phyloP scores from a whole-genome alignment of 2,797 vertebrate genomes.

The Pangasius sanitwongsei region DNA sequence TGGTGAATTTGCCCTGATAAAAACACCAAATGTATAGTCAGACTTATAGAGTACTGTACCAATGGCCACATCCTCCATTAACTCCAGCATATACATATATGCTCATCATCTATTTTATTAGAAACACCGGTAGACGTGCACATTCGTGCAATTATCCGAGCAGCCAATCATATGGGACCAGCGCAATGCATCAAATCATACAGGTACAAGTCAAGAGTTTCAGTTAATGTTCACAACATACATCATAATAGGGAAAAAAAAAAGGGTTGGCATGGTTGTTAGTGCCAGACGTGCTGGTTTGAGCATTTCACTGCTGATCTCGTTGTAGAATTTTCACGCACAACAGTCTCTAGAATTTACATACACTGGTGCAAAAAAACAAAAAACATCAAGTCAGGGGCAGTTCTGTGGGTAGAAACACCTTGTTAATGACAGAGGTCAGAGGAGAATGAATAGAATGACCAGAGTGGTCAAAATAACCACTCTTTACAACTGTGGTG shows the following conservation, averaged over 20 bases:
- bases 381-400: neutral
- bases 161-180: neutral
- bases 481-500: neutral
- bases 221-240: neutral
- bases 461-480: neutral
- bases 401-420: neutral
- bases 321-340: neutral
- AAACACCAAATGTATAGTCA: neutral
- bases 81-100: neutral
- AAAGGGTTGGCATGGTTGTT: neutral
- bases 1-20: conserved; percentile 94
- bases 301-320: neutral
- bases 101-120: neutral
- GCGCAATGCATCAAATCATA: neutral
- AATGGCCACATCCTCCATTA: too few relatives aligned
- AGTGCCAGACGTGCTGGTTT: neutral
- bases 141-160: neutral
- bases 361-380: neutral
- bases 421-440: neutral
- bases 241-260: neutral
- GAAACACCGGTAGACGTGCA: neutral
- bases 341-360: neutral
- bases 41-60: neutral
- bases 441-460: neutral
- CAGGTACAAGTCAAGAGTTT: neutral